A percentile compares a stretch with the other conserved stretches of the same genome.
These are phyloP conservation scores for Mormyrus lacerda DNA, from an alignment of 2,113 vertebrate genomes.

Conservation along the genomic window DNA sequence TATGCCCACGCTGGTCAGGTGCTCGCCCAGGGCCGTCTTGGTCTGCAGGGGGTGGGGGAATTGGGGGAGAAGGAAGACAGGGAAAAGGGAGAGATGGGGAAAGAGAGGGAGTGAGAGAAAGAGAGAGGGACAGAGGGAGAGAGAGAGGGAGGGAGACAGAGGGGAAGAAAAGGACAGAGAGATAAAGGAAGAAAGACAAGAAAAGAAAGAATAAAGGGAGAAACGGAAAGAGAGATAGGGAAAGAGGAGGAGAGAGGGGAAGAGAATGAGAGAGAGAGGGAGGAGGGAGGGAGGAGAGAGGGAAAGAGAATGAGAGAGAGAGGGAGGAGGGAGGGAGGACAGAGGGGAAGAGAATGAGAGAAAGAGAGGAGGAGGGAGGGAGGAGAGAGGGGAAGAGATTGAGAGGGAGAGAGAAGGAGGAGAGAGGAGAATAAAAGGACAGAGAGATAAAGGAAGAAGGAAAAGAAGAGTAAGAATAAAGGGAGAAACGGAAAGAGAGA, in stretches of 20 bases:
- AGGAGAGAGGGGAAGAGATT: neutral
- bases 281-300: neutral
- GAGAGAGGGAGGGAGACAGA: neutral
- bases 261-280: neutral
- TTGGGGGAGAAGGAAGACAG: neutral
- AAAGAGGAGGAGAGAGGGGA: neutral
- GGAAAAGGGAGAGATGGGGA: neutral
- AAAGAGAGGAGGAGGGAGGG: neutral
- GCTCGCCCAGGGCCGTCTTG: slow-evolving; percentile 93
- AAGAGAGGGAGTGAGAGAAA: neutral
- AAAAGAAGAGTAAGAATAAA: too few species aligned
- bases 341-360: neutral
- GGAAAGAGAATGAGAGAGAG: neutral
- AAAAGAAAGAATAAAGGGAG: too few species aligned
- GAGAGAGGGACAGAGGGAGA: neutral
- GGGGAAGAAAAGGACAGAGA: too few species aligned
- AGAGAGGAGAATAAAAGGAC: neutral
- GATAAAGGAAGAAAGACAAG: too few species aligned
- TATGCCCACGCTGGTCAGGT: slow-evolving; percentile 88
- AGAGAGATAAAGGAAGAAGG: neutral
- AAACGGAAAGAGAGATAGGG: too few species aligned
- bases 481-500: slow-evolving; percentile 16
- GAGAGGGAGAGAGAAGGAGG: slow-evolving; percentile 18
- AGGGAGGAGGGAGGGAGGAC: slow-evolving; percentile 31
- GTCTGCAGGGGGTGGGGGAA: slow-evolving; percentile 58